phyloP scores from a whole-genome alignment of 1,140 invertebrate genomes.

The Bombus soroeensis region DNA sequence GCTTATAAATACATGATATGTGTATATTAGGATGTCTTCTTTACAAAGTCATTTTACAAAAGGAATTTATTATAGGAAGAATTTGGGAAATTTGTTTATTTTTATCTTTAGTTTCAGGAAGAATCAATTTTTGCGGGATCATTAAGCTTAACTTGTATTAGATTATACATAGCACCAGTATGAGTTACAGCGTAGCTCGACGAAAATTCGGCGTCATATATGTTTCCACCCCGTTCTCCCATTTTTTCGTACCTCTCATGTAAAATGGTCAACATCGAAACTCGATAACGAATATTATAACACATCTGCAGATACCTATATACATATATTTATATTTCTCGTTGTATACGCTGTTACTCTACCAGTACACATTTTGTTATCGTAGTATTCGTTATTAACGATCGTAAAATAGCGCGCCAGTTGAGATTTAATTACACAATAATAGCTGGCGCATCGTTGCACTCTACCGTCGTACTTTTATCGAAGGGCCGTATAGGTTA shows the following conservation, averaged over 20 bases:
- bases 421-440: slow-evolving; percentile 38
- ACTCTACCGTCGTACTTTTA: slow-evolving; percentile 26
- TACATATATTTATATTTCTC: background rate
- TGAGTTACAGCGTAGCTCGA: background rate
- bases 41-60: no score
- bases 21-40: no score
- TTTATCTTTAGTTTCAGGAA: no score
- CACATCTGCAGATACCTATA: background rate
- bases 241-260: background rate
- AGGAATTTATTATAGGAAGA: no score
- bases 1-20: no score
- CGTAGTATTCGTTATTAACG: slow-evolving; percentile 1
- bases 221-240: no score
- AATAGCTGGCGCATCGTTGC: slow-evolving; percentile 30
- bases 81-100: no score
- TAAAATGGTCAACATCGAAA: background rate
- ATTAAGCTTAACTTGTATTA: no score
- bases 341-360: background rate
- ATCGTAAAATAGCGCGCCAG: slow-evolving; percentile 7
- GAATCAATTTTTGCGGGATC: no score
- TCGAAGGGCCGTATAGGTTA: background rate
- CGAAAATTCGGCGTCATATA: background rate
- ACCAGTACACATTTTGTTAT: background rate
- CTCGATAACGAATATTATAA: background rate
- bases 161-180: no score